These are phyloP conservation scores for Neodon shergylaensis DNA, from an alignment of 2,113 vertebrate genomes.

Conservation along the genomic window DNA sequence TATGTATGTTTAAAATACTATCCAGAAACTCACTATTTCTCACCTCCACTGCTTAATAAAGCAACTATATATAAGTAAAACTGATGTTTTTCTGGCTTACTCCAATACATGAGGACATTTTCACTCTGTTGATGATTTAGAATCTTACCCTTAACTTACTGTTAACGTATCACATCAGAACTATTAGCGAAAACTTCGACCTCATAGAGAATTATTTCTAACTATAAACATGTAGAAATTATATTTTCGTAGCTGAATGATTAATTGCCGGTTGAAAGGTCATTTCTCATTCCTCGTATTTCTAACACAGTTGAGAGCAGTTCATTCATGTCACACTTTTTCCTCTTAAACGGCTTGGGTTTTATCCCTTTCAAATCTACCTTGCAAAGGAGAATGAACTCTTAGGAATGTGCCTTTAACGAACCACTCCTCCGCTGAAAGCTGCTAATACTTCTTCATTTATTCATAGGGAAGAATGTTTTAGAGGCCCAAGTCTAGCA, in stretches of 20 bases:
- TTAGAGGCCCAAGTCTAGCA: background rate
- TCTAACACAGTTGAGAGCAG: background rate
- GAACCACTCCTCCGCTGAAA: background rate
- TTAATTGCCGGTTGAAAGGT: background rate
- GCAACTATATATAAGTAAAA: background rate
- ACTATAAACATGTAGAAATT: background rate
- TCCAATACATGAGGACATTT: background rate
- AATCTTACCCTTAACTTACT: background rate
- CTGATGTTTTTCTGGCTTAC: background rate
- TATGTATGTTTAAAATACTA: background rate
- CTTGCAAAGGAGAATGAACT: background rate
- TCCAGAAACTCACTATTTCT: background rate
- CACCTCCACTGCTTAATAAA: background rate
- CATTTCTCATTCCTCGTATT: background rate
- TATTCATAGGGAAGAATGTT: background rate
- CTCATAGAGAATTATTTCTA: background rate
- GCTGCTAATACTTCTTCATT: background rate
- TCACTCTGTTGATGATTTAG: background rate
- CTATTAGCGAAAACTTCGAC: background rate
- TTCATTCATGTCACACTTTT: background rate
- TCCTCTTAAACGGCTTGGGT: background rate
- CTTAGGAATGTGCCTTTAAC: background rate
- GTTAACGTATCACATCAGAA: background rate
- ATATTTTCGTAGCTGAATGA: background rate
- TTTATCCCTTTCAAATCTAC: background rate